A percentile compares a stretch with the other conserved stretches of the same genome.
phyloP scores from a whole-genome alignment of 1,140 invertebrate species.

The Cotesia vestalis region DNA sequence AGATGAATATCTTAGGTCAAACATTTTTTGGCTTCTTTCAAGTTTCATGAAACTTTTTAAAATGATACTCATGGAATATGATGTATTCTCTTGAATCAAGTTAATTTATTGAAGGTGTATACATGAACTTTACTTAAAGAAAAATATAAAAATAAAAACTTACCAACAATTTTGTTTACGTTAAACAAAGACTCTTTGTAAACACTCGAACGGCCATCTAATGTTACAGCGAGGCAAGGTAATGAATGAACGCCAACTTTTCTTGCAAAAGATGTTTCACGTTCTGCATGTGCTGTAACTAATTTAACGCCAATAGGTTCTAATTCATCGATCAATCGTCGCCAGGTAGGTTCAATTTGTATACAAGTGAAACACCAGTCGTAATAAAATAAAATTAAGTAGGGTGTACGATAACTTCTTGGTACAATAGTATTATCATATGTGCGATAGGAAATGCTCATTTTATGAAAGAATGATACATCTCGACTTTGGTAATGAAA shows the following conservation, averaged over 20 bases:
- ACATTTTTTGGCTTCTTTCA: no score
- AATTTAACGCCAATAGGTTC: constrained; percentile 79
- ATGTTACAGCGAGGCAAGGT: constrained; percentile 82
- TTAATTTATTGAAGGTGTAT: no score
- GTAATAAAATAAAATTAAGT: constrained; percentile 88
- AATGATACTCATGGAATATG: no score
- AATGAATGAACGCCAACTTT: constrained; percentile 81
- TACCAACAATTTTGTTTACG: constrained; percentile 81
- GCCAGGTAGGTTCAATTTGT: constrained; percentile 82
- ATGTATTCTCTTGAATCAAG: no score
- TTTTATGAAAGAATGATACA: constrained; percentile 84
- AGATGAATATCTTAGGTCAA: no score
- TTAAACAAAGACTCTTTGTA: constrained; percentile 82
- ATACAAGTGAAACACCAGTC: constrained; percentile 94
- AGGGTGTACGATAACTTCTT: constrained; percentile 81
- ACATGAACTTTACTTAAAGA: no score
- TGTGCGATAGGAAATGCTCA: constrained; percentile 82
- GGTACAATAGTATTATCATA: constrained; percentile 88
- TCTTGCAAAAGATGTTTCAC: constrained; percentile 78
- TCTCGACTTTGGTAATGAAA: constrained; percentile 84
- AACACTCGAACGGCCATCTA: constrained; percentile 82
- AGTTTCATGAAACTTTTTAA: no score
- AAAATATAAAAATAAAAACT: constrained; percentile 38
- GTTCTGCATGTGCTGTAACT: constrained; percentile 85
- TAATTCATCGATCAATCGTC: constrained; percentile 83